A percentile compares a stretch with the other conserved stretches of the same genome.
Conservation (phyloP, 2,888 invertebrate genomes). For the Trachelus troglodyta region DNA sequence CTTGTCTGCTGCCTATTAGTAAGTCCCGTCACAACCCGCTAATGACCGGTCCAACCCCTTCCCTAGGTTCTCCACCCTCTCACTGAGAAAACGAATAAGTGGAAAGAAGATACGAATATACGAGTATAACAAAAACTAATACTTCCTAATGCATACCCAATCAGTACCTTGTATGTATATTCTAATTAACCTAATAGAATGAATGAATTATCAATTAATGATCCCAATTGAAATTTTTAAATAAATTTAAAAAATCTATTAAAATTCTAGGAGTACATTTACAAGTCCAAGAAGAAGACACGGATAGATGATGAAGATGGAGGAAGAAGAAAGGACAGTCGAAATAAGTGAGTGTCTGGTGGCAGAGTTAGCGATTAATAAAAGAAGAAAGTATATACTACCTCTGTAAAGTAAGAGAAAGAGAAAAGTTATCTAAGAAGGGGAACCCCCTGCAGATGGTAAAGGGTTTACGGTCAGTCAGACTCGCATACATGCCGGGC, state of each 20-base stretch:
- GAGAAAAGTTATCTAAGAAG: conserved; percentile 15
- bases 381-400: conserved; percentile 6
- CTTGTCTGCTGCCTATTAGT: conserved; percentile 60
- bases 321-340: conserved; percentile 20
- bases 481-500: conserved; percentile 52
- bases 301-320: background rate
- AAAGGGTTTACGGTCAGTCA: conserved; percentile 62
- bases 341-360: conserved; percentile 25
- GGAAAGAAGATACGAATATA: background rate
- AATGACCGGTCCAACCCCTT: conserved; percentile 50
- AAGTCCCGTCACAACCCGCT: conserved; percentile 56
- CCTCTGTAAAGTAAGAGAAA: conserved; percentile 22
- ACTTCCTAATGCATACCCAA: background rate
- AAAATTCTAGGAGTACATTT: background rate
- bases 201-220: background rate
- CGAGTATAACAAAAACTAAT: background rate
- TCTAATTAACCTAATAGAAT: background rate
- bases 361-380: conserved; percentile 11
- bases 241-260: background rate
- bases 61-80: conserved; percentile 3
- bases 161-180: background rate
- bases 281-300: background rate
- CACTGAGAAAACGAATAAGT: background rate
- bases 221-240: background rate
- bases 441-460: conserved; percentile 60